Evolutionary conservation across 2,113 vertebrate genomes (phyloP), one percentile per base, ranked within the genome.

Genomic region (Platichthys stellatus): DNA sequence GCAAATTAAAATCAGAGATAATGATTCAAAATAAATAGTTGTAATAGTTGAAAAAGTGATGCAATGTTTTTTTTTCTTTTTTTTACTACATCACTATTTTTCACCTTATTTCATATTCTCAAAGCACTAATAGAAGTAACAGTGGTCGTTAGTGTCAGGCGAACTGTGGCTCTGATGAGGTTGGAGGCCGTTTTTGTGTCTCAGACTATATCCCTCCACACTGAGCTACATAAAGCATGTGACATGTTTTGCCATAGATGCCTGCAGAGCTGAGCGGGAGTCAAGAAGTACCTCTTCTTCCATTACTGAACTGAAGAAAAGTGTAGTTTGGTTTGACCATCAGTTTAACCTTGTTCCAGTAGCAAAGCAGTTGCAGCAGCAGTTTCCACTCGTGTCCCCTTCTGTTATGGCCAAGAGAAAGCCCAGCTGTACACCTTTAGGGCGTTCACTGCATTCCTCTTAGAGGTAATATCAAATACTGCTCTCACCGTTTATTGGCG

Each of bases 361-460:
- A 31, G 31, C 31, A 31, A 26, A 47, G 45, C 35, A 21, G 21
- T 38, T 38, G 35, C 35, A 66, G n/a, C 15, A 47, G 38, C 40
- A 40, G 78, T 56, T 61, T 75, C 47, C 61, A 2, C 18, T 49
- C 4, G 4, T 14, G 78, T 31, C 56, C 38, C n/a, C n/a, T 8
- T 68, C 56, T 21, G 45, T 45, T 17, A 3, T 7, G 38, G 51
- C 23, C 54, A 31, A 2, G 47, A 72, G 63, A 47, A 21, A 35
- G 63, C 1, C 53, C 85, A 89, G 78, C 84, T 87, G 80, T 40
- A 9, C 78, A 78, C 66, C 81, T 79, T 23, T 0, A 72, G 86
- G 88, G 59, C 62, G 24, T 83, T 80, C 18, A 77, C 62, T 49
- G 10, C 76, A 38, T 77, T 69, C 79, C 71, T 83, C 28, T 28